Evolutionary conservation across 2,797 vertebrate species (phyloP), one percentile per base, ranked within the genome.

Genomic region (Tokudaia tokunoshimensis): DNA sequence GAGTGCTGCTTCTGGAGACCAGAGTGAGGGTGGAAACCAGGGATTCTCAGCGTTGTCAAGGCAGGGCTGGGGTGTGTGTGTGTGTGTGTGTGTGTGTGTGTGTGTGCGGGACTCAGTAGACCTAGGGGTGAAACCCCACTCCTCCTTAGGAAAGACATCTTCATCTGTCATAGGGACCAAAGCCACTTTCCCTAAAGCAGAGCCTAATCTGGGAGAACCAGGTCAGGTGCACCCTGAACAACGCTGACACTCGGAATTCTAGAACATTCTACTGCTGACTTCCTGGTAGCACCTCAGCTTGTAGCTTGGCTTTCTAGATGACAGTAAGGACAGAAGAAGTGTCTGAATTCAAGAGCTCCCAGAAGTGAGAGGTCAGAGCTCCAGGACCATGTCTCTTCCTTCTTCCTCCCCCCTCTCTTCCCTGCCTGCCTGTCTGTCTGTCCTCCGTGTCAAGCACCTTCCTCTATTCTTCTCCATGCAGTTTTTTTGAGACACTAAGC

Each of bases 341-440:
- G 44, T 94, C 95, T 57, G 20, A 61, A 61, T 47, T 92, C 67
- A 85, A 75, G 86, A 91, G 29, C 44, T 89, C 37, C 34, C 57
- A 19, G 63, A 52, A 6, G 52, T 24, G 37, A 93, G 44, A 83
- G 34, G 14, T 76, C 57, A 70, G 81, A 41, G 75, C 20, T 50
- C 65, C 67, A 59, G 6, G n/a, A 9, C 2, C 57, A 26, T n/a
- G 31, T 37, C 29, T 13, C 2, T 37, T 20, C 13, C 22, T 61
- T 6, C 19, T 13, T 17, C 24, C n/a, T 44, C 57, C 59, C 13
- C 14, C 1, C 24, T 44, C 57, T 61, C n/a, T 63, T 37, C 3
- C 79, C 12, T 14, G 31, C 65, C 55, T 29, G 9, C 29, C 57
- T 41, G 19, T 11, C 34, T 59, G 5, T 1, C 22, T 65, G 29